Conservation (phyloP, 2,888 invertebrate genomes). For the Sericinus montela region DNA sequence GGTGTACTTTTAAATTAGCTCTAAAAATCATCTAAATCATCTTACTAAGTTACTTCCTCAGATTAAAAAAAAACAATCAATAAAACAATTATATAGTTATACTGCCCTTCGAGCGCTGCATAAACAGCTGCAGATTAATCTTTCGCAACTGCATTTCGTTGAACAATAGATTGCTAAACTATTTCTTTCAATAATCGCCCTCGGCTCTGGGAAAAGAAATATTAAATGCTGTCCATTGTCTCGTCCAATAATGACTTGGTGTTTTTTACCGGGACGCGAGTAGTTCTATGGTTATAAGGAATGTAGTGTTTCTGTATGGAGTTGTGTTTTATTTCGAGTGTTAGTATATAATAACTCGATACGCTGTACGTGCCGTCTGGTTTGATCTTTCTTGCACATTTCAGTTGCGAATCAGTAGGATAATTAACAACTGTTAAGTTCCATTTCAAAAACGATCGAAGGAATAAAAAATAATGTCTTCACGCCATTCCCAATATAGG, state of each 20-base stretch:
- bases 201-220: slow-evolving; percentile 41
- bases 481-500: too few species aligned
- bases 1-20: too few species aligned
- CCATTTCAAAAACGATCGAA: too few species aligned
- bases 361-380: too few species aligned
- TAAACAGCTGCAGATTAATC: slow-evolving; percentile 4
- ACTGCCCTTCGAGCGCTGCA: background rate
- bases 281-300: background rate
- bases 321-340: background rate
- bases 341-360: too few species aligned
- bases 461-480: too few species aligned
- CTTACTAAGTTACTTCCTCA: too few species aligned
- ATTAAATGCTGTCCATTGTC: slow-evolving; percentile 42
- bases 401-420: too few species aligned
- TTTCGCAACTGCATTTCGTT: slow-evolving; percentile 29
- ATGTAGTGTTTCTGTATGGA: background rate
- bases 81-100: background rate
- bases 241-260: slow-evolving; percentile 26
- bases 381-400: too few species aligned
- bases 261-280: slow-evolving; percentile 14
- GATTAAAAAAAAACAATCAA: too few species aligned
- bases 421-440: too few species aligned
- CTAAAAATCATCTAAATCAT: too few species aligned
- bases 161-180: slow-evolving; percentile 56
- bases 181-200: slow-evolving; percentile 38